These are phyloP conservation scores for Contarinia nasturtii DNA, from an alignment of 1,140 invertebrate genomes.

Conservation along the genomic window DNA sequence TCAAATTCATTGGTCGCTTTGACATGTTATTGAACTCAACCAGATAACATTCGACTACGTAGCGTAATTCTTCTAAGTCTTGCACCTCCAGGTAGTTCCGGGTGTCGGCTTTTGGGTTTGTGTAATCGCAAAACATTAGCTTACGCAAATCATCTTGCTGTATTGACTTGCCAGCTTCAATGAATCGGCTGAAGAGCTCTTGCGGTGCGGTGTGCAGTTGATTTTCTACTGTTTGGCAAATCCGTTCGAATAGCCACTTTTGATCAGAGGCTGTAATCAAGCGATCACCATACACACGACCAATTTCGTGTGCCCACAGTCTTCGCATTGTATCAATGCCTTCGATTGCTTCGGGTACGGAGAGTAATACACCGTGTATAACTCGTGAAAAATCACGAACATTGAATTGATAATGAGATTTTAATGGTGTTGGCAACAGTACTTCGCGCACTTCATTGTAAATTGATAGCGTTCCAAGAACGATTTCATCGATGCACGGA, in stretches of 20 bases:
- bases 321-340: conserved; percentile 75
- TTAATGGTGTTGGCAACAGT: conserved; percentile 73
- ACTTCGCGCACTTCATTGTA: conserved; percentile 69
- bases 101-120: conserved; percentile 78
- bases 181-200: conserved; percentile 20
- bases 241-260: conserved; percentile 57
- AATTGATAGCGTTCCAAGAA: conserved; percentile 65
- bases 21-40: conserved; percentile 91
- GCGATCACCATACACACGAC: conserved; percentile 86
- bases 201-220: conserved; percentile 22
- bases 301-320: conserved; percentile 86
- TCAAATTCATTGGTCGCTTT: conserved; percentile 93
- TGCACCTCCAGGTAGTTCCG: conserved; percentile 75
- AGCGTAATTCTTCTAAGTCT: conserved; percentile 62
- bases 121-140: conserved; percentile 88
- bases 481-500: conserved; percentile 76
- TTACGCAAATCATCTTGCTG: conserved; percentile 48
- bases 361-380: conserved; percentile 79
- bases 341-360: conserved; percentile 79
- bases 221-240: conserved; percentile 33
- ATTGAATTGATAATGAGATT: conserved; percentile 91
- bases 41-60: conserved; percentile 77
- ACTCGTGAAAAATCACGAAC: conserved; percentile 85
- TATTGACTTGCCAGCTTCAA: conserved; percentile 6
- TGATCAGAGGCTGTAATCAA: conserved; percentile 65